Percentiles rank a stretch among this genome's conserved stretches.
phyloP scores from a whole-genome alignment of 2,113 vertebrate species.

The pig (Sus scrofa) region DNA sequence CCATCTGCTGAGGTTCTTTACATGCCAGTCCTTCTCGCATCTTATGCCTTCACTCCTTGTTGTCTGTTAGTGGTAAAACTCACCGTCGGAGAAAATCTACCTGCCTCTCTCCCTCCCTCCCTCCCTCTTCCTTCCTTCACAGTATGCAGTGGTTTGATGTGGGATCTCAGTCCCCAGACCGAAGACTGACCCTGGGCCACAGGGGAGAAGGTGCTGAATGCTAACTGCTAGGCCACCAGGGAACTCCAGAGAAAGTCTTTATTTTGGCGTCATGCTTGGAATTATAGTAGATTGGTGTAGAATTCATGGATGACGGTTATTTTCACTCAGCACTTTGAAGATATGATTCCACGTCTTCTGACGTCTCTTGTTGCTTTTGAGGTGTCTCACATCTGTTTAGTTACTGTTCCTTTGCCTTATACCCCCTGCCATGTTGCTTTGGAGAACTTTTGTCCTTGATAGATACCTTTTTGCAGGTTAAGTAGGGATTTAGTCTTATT shows the following conservation, averaged over 20 bases:
- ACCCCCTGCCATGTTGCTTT: background rate
- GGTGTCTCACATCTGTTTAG: background rate
- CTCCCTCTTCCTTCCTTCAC: too few species aligned
- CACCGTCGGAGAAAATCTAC: background rate
- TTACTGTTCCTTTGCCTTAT: background rate
- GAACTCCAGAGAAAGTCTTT: background rate
- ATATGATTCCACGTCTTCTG: background rate
- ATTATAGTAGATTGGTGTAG: background rate
- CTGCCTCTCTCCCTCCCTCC: too few species aligned
- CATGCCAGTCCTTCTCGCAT: background rate
- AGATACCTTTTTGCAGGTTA: background rate
- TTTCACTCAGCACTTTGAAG: background rate
- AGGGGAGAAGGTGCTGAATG: too few species aligned
- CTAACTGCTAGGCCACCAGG: too few species aligned
- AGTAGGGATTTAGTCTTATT: background rate
- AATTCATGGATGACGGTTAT: background rate
- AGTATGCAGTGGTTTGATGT: too few species aligned
- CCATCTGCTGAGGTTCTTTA: background rate
- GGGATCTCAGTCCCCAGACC: too few species aligned
- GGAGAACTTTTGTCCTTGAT: background rate
- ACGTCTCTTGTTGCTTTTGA: background rate
- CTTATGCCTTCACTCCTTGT: background rate
- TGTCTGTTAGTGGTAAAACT: background rate
- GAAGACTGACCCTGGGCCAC: too few species aligned
- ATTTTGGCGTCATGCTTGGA: background rate